Evolutionary conservation across 2,888 invertebrate genomes (phyloP), one percentile per base, ranked within the genome.

Genomic region (Lithophane socia): DNA sequence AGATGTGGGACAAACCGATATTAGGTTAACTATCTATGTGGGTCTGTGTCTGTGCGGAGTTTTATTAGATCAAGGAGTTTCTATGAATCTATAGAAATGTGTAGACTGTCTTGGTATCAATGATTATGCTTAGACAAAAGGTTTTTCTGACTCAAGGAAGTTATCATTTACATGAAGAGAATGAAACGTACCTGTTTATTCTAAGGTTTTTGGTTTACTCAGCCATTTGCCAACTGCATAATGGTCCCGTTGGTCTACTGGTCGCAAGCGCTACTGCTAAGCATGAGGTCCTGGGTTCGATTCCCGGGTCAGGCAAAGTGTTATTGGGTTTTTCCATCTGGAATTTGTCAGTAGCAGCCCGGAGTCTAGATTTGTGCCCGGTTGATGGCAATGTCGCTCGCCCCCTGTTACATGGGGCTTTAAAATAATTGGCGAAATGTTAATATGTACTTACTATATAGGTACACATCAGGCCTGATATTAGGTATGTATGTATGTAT

Each of bases 1-100:
- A 75, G 61, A 82, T 84, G 74, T 84, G 67, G 86, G 44, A 75
- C 86, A 73, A 78, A 37, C 66, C 63, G 74, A 73, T 82, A 82
- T 75, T 78, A 56, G 21, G n/a, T 72, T 67, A 70, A 42, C 49
- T n/a, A 69, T 37, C 68, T 69, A 44, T 44, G 71, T 75, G 64
- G 54, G 56, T 12, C 73, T 61, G 29, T 29, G 29, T 29, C 29
- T 29, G 63, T 18, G 44, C 42, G 24, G n/a, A 73, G 78, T 61
- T 61, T 58, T 56, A 63, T 52, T 71, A 42, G 61, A 47, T 49
- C 52, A 66, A 77, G 70, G 49, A 60, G 61, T 56, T 82, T 67
- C 44, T n/a, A 49, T 37, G 56, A 58, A 56, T 71, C 13, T 75
- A 58, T 24, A 58, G 60, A 60, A 8, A 24, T 58, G 13, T 58